Evolutionary conservation across 2,888 invertebrate genomes (phyloP), one percentile per base, ranked within the genome.

Genomic region (Diplazon laetatorius): DNA sequence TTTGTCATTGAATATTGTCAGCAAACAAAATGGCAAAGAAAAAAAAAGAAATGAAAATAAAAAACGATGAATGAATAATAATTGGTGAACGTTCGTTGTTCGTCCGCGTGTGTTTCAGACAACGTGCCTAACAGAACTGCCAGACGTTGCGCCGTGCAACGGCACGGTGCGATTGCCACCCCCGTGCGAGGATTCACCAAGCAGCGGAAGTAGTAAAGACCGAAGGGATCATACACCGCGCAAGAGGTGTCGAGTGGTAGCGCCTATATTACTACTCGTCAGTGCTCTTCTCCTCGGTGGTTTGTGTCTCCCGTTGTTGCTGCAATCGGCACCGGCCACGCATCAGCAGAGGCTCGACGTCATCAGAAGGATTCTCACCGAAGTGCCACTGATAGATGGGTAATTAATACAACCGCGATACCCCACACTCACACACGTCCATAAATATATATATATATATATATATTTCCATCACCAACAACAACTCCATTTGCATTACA

Each of bases 351-450:
- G 95, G 80, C 92, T 95, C 83, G 93, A 94, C 82, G 93, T 93
- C 82, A 93, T 95, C 85, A 93, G 93, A 82, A 93, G 94, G 84
- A 93, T 95, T 90, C 92, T 95, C 84, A 93, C 94, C 83, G 94
- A 95, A 90, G 93, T 94, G 70, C 95, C 95, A 69, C 93, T 95
- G 82, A 94, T 95, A 85, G 95, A 96, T 89, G 96, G 96, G 83
- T 96, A 95, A 91, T 63, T 68, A 68, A 71, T 71, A 30, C 16
- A 35, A 74, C 37, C 46, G 44, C 20, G 8, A 20, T 48, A 48
- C 30, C 6, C 2, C 30, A 6, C 30, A 6, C 2, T 2, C 22
- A 37, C 18, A 18, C 18, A 63, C 35, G 30, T 37, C 12, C 18
- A 62, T n/a, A n/a, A 39, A 12, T 30, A 9, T 46, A 37, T 20